Percentiles rank a stretch among this genome's conserved stretches.
Conservation (phyloP, 2,888 invertebrate genomes). For the Lycophotia porphyrea region DNA sequence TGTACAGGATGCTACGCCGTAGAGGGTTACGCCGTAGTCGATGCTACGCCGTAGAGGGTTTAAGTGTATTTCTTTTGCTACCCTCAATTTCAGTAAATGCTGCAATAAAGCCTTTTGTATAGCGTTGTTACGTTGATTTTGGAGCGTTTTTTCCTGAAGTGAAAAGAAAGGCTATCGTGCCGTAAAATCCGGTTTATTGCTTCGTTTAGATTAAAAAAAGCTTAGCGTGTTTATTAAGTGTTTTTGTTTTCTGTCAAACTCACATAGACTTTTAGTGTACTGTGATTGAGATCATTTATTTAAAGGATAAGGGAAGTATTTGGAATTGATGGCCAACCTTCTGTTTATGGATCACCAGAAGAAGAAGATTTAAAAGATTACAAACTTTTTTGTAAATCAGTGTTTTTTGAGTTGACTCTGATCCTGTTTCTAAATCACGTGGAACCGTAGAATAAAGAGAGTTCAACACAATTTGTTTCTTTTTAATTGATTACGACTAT, state of each 20-base stretch:
- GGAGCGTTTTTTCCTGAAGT: conserved; percentile 5
- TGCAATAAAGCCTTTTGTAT: conserved; percentile 36
- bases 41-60: conserved; percentile 49
- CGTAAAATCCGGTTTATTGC: conserved; percentile 29
- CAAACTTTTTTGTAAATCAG: background rate
- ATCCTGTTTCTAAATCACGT: background rate
- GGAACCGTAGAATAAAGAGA: background rate
- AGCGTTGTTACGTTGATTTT: conserved; percentile 22
- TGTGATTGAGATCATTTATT: background rate
- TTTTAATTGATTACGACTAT: background rate
- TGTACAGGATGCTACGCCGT: conserved; percentile 18
- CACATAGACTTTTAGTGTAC: background rate
- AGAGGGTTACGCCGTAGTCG: conserved; percentile 42
- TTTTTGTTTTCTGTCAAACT: conserved; percentile 17
- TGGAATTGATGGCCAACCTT: background rate
- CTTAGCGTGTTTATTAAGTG: conserved; percentile 3
- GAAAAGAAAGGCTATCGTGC: background rate
- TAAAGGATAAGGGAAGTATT: background rate
- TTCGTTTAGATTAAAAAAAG: conserved; percentile 27
- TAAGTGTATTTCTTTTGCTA: conserved; percentile 33
- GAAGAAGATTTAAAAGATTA: background rate
- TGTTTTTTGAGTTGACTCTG: background rate
- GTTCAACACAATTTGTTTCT: background rate
- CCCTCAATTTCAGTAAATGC: conserved; percentile 50
- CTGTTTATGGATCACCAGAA: background rate